These are phyloP conservation scores for Cephalotes varians DNA, from an alignment of 2,888 invertebrate genomes.

Conservation along the genomic window DNA sequence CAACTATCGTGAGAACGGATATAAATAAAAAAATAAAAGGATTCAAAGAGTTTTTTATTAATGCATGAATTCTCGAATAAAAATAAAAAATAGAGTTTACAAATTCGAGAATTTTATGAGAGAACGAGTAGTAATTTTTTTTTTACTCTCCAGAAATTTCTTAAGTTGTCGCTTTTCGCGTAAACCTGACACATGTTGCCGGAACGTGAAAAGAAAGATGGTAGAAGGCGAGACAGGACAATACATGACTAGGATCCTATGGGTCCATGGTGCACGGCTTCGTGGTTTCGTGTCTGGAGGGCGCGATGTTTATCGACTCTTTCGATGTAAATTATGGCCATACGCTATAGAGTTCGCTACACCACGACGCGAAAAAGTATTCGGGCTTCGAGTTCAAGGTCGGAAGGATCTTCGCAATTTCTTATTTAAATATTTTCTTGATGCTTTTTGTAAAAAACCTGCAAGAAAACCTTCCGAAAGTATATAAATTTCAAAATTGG, in stretches of 20 bases:
- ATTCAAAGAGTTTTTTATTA: neutral
- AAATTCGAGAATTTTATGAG: neutral
- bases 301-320: slow-evolving; percentile 82
- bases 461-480: neutral
- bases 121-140: neutral
- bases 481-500: neutral
- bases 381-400: slow-evolving; percentile 21
- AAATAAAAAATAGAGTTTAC: neutral
- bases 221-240: slow-evolving; percentile 50
- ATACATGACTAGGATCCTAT: slow-evolving; percentile 24
- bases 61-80: neutral
- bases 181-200: slow-evolving; percentile 4
- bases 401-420: slow-evolving; percentile 20
- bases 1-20: neutral
- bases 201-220: neutral
- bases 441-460: neutral
- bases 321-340: slow-evolving; percentile 81
- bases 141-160: neutral
- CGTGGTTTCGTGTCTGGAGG: slow-evolving; percentile 78
- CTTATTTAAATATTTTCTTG: neutral
- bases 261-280: slow-evolving; percentile 69
- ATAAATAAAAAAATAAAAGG: neutral
- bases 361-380: slow-evolving; percentile 37
- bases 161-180: slow-evolving; percentile 11
- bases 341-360: slow-evolving; percentile 63